Conservation (phyloP, 2,797 vertebrate species). For the Pantherophis alleghaniensis region DNA sequence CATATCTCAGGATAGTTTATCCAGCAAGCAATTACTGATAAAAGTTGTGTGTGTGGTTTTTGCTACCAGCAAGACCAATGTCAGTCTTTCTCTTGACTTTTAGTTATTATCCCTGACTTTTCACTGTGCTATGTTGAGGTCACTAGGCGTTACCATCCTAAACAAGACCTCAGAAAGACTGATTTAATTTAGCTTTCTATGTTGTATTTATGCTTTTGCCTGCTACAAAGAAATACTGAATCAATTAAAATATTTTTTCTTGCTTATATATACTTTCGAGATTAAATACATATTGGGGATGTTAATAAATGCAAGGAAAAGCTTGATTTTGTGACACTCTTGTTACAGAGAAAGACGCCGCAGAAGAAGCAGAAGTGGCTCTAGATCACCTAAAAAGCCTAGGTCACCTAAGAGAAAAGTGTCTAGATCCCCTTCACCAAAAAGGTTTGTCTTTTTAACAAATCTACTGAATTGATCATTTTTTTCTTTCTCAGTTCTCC, state of each 20-base stretch:
- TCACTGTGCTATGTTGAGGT: neutral
- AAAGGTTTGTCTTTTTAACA: slow-evolving; percentile 77
- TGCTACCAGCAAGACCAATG: neutral
- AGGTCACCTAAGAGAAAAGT: slow-evolving; percentile 85
- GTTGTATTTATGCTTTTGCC: neutral
- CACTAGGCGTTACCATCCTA: neutral
- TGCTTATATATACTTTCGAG: neutral
- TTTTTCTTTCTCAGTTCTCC: neutral
- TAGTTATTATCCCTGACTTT: neutral
- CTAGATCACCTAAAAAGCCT: slow-evolving; percentile 86
- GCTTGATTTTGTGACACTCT: neutral
- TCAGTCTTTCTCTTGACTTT: neutral
- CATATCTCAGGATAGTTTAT: neutral
- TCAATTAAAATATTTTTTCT: neutral
- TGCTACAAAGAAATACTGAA: neutral
- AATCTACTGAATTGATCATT: neutral
- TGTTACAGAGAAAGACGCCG: slow-evolving; percentile 80
- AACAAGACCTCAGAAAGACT: neutral
- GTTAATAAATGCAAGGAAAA: neutral
- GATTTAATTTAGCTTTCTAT: neutral
- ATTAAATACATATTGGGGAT: neutral
- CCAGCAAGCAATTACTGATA: neutral
- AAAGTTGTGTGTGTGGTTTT: neutral
- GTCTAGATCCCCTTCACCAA: slow-evolving; percentile 87
- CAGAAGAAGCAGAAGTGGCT: slow-evolving; percentile 83